phyloP scores from a whole-genome alignment of 1,140 invertebrate genomes.

The Cotesia chilonis region DNA sequence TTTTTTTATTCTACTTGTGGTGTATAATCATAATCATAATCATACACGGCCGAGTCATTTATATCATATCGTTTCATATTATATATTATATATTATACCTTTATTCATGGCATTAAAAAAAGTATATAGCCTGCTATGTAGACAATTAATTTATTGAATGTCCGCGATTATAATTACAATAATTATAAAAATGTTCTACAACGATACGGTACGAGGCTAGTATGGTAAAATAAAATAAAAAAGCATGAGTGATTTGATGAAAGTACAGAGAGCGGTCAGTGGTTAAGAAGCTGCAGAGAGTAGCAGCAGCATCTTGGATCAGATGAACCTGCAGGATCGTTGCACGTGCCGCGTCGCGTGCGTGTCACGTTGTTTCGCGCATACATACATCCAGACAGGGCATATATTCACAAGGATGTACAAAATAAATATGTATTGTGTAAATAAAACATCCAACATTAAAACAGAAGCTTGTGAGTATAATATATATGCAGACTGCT shows the following conservation, averaged over 20 bases:
- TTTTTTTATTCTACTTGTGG: slow-evolving; percentile 12
- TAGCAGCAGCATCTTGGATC: slow-evolving; percentile 13
- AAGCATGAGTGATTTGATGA: too few relatives aligned
- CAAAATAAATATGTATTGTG: neutral
- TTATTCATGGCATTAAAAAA: neutral
- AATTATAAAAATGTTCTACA: too few relatives aligned
- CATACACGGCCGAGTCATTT: too few relatives aligned
- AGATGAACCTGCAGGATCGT: slow-evolving; percentile 16
- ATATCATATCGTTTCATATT: too few relatives aligned
- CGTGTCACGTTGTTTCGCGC: neutral
- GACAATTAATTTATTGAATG: too few relatives aligned
- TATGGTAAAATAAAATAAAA: too few relatives aligned
- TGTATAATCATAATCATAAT: neutral
- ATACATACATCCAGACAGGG: slow-evolving; percentile 9
- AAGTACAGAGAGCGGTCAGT: neutral
- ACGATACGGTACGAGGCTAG: too few relatives aligned
- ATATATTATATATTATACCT: too few relatives aligned
- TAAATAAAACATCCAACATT: too few relatives aligned
- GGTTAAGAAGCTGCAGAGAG: neutral
- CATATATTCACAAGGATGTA: neutral
- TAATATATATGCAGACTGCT: neutral
- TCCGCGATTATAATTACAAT: too few relatives aligned
- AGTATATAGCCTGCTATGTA: too few relatives aligned
- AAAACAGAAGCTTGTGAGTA: too few relatives aligned
- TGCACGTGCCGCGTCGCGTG: slow-evolving; percentile 24